Base-by-base conservation (phyloP, 2,888 invertebrate species). In the Corythucha ciliata region DNA sequence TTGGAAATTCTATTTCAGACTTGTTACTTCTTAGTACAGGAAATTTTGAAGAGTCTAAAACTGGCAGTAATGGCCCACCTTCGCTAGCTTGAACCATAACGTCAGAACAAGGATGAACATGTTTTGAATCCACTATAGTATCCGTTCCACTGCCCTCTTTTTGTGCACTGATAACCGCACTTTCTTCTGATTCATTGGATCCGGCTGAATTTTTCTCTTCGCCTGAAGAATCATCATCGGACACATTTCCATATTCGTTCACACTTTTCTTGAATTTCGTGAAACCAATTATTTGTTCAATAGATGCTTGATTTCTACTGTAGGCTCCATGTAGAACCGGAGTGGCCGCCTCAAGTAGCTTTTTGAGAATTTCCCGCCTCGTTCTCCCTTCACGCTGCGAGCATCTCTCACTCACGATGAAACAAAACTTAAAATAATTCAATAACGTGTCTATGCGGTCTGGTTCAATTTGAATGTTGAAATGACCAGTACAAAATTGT, bases 241-340 rank as follows among this genome's bases (percentile, higher is more conserved):
- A 27, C 14, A 22, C n/a, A 10, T 48, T 39, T 12, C 20, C 6
- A 25, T 22, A 47, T 20, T 45, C 24, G 4, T 36, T 27, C 4
- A 41, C 49, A 8, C 42, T 33, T 14, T 41, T 32, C 33, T 49
- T 49, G 33, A 49, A 14, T 41, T 41, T 49, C 2, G 41, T 41
- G 14, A 49, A 49, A 12, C 14, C 14, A 3, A 49, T 34, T 8
- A 41, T 27, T 3, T 49, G 22, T 20, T 49, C 33, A 6, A 41
- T 16, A 10, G 32, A 40, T 10, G 41, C 42, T 49, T 49, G 29
- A 20, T 41, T 40, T 14, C 42, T 41, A 26, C 40, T 33, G 24
- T 41, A 49, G 6, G 49, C 40, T 20, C 42, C 42, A 25, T 49
- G 49, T 16, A 49, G 21, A 32, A 41, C 21, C 1, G 41, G 41